Evolutionary conservation across 1,140 invertebrate species (phyloP), one percentile per base, ranked within the genome.

Genomic region (Pogonomyrmex barbatus): DNA sequence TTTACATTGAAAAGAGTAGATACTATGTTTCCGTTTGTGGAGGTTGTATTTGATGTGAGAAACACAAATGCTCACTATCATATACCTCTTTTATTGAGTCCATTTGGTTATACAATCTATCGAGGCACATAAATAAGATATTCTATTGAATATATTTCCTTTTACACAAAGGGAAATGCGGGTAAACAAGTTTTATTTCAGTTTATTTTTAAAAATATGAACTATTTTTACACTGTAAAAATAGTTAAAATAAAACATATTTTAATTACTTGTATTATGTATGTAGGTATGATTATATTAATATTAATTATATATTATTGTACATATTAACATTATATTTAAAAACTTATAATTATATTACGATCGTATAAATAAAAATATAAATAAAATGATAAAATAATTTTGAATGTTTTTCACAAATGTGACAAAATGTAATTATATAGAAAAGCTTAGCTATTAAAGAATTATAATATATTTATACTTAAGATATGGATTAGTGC

Each of bases 51-150:
- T 91, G 96, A 97, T 71, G 97, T 97, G 10, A 96, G 96, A 86
- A 95, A 96, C 86, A 95, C 96, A 9, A 94, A 94, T 8, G 95
- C 96, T 62, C 96, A 97, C 86, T 98, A 98, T 93, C 98, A 98
- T 93, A 97, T 98, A 62, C 97, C 98, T 0, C 93, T 98, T 30
- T 95, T 98, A 68, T 93, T 98, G 0, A 98, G 96, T 92, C 97
- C 97, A 1, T 98, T 96, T 94, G 97, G 98, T 45, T 98, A 98
- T 86, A 96, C 97, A 2, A 98, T 97, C 0, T 98, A 98, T 93
- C 96, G 97, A 82, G 97, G 97, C 65, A 89, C 86, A n/a, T 93
- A 94, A 76, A 91, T 86, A 87, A 89, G 62, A 91, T 63, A 14
- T 77, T 17, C 33, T 12, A 30, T 62, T 42, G 12, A 76, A 56